Percentiles rank a stretch among this genome's conserved stretches.
Conservation (phyloP, 2,113 vertebrate genomes). For the Dasyurus viverrinus region DNA sequence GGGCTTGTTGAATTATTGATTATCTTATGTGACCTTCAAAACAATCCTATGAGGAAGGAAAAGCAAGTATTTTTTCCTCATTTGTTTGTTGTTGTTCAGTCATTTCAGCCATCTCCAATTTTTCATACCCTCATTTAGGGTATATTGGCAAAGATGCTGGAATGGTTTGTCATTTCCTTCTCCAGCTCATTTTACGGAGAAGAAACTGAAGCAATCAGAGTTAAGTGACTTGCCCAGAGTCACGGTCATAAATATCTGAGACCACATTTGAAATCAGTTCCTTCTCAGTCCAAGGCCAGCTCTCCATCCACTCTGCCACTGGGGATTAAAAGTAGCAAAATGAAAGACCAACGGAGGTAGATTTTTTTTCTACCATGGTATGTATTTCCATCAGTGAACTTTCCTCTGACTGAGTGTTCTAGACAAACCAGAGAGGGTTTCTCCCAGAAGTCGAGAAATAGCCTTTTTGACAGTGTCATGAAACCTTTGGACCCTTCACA, state of each 20-base stretch:
- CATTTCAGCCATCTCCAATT: too few relatives aligned
- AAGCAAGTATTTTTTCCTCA: too few relatives aligned
- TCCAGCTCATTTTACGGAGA: background rate
- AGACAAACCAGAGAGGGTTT: background rate
- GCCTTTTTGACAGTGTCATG: background rate
- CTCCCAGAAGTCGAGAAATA: background rate
- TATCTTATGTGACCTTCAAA: too few relatives aligned
- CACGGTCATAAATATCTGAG: background rate
- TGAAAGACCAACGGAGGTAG: background rate
- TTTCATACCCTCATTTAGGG: background rate
- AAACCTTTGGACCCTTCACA: background rate
- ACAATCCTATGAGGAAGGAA: too few relatives aligned
- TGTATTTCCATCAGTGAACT: background rate
- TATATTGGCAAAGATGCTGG: background rate
- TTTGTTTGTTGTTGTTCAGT: too few relatives aligned
- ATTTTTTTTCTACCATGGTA: background rate
- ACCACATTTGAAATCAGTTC: too few relatives aligned
- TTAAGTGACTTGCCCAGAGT: background rate
- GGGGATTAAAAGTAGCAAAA: background rate
- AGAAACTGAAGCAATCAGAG: too few relatives aligned
- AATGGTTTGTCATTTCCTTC: background rate
- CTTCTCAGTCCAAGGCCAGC: too few relatives aligned
- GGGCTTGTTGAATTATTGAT: too few relatives aligned
- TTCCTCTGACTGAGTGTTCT: background rate
- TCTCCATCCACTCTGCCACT: too few relatives aligned